Evolutionary conservation across 2,113 vertebrate genomes (phyloP).

Genomic region (Hemiprocne comata): DNA sequence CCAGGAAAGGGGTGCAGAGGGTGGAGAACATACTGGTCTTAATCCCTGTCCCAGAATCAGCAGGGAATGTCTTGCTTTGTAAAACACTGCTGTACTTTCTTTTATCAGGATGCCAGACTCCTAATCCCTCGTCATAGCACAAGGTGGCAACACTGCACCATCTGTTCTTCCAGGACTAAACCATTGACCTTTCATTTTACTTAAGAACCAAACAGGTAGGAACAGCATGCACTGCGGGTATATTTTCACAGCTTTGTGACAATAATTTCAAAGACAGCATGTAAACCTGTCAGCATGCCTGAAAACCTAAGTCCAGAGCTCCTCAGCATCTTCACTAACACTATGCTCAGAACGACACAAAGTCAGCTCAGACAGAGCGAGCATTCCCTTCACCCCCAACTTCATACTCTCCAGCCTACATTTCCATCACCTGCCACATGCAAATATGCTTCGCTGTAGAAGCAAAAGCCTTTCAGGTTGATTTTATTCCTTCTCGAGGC

Average conservation of each 20-base stretch:
- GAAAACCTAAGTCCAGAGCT: background rate
- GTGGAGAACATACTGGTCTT: background rate
- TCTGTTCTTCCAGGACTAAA: background rate
- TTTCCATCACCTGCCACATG: background rate
- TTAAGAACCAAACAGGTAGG: background rate
- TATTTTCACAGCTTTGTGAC: background rate
- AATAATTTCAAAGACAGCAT: background rate
- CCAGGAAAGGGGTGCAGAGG: background rate
- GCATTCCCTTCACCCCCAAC: background rate
- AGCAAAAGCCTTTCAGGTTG: background rate
- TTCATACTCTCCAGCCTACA: background rate
- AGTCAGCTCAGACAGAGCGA: background rate
- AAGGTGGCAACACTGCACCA: conserved; percentile 61
- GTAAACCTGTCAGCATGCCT: background rate
- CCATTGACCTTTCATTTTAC: background rate
- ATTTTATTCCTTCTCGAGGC: background rate
- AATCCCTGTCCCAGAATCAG: background rate
- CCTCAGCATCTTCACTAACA: background rate
- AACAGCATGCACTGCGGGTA: background rate
- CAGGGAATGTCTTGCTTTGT: background rate
- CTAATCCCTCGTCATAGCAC: conserved; percentile 34
- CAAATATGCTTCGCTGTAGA: background rate
- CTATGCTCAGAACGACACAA: background rate
- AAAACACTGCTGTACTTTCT: background rate
- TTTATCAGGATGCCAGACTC: background rate